Percentiles rank a stretch among this genome's conserved stretches.
Evolutionary conservation across 2,797 vertebrate genomes (phyloP).

Genomic region (Myotis planiceps): DNA sequence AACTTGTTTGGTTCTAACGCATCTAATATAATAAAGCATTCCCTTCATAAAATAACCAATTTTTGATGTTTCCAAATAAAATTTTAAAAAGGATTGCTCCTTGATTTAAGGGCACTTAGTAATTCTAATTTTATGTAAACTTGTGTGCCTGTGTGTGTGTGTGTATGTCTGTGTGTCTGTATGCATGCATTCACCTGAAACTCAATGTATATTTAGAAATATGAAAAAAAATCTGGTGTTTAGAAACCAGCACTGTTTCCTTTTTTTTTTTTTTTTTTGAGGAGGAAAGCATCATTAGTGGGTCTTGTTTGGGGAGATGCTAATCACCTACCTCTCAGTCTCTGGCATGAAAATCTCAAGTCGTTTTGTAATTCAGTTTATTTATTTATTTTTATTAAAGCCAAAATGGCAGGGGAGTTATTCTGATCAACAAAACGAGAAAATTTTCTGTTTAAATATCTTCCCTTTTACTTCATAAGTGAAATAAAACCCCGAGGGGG

Average conservation of each 20-base stretch:
- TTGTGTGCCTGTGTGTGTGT: not conserved
- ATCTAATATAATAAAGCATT: not conserved
- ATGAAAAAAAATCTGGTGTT: not conserved
- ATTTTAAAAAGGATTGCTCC: not conserved
- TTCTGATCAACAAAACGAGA: conserved; percentile 23
- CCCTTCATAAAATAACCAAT: not conserved
- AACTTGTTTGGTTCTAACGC: conserved; percentile 30
- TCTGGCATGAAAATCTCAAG: not conserved
- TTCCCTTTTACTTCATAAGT: conserved; percentile 56
- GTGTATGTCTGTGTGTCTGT: not conserved
- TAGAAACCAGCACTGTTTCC: not conserved
- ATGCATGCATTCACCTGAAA: not conserved
- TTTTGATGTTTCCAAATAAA: conserved; percentile 18
- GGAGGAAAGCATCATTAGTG: not conserved
- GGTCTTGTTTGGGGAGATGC: not conserved
- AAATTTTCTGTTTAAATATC: conserved; percentile 47
- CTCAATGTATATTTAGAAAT: not conserved
- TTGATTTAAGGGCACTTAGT: not conserved
- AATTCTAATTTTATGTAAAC: not conserved
- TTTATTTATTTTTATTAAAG: not conserved
- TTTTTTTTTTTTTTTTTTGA: not conserved
- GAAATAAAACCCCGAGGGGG: not conserved
- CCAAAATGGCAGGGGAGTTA: conserved; percentile 4
- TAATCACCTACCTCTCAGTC: not conserved
- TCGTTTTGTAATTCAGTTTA: conserved; percentile 16